Evolutionary conservation across 2,888 invertebrate species (phyloP).

Genomic region (Clostera curtula): DNA sequence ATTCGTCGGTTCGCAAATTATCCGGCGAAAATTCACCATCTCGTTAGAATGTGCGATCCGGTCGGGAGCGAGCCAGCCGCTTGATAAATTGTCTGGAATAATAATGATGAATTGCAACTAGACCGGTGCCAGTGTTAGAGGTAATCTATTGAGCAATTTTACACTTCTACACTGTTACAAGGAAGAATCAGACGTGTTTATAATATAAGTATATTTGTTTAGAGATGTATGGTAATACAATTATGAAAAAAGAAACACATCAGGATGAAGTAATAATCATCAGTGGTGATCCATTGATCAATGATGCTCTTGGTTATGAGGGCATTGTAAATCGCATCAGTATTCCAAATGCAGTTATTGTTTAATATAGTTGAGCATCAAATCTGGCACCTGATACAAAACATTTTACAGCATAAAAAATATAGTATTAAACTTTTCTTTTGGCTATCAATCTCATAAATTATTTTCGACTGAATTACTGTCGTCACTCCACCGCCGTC

Average conservation of each 20-base stretch:
- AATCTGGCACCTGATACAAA: too few relatives aligned
- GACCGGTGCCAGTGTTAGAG: slow-evolving; percentile 55
- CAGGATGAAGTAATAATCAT: too few relatives aligned
- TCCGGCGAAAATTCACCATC: slow-evolving; percentile 75
- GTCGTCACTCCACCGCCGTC: slow-evolving; percentile 37
- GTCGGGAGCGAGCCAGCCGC: slow-evolving; percentile 69
- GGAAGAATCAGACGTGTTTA: too few relatives aligned
- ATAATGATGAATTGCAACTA: slow-evolving; percentile 76
- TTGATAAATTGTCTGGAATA: slow-evolving; percentile 76
- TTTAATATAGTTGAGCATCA: too few relatives aligned
- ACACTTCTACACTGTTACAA: too few relatives aligned
- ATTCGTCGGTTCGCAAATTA: slow-evolving; percentile 74
- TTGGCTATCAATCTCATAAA: slow-evolving; percentile 7
- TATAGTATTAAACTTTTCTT: background rate
- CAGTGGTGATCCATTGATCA: too few relatives aligned
- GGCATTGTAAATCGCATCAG: too few relatives aligned
- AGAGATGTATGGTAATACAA: too few relatives aligned
- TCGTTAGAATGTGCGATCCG: slow-evolving; percentile 73
- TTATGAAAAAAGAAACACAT: too few relatives aligned
- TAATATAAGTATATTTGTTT: too few relatives aligned
- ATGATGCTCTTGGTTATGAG: too few relatives aligned
- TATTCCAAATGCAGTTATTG: too few relatives aligned
- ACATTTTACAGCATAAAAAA: slow-evolving; percentile 5
- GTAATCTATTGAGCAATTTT: slow-evolving; percentile 58
- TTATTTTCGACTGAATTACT: slow-evolving; percentile 17